Evolutionary conservation across 2,888 invertebrate genomes (phyloP).

Genomic region (Norana najaformis): DNA sequence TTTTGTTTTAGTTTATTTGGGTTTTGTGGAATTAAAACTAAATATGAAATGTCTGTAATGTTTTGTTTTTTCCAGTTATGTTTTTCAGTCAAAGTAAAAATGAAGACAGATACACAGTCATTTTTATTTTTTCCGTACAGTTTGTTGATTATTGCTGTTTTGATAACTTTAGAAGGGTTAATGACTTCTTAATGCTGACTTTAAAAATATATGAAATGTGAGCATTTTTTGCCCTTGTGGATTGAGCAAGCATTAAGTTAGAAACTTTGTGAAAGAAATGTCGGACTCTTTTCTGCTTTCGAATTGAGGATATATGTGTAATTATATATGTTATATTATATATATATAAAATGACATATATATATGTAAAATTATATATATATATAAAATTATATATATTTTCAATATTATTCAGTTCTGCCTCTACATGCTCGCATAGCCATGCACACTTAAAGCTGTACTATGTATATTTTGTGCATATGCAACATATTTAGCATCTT

Average conservation of each 20-base stretch:
- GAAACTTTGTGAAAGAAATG: not conserved
- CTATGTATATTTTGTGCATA: not conserved
- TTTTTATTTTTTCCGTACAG: no score
- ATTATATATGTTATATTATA: not conserved
- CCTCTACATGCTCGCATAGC: not conserved
- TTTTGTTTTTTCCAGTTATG: not conserved
- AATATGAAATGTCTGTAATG: conserved; percentile 13
- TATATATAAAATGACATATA: not conserved
- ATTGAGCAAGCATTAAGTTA: conserved; percentile 2
- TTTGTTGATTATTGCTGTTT: not conserved
- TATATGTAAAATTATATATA: not conserved
- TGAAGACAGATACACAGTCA: not conserved
- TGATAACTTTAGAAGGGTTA: not conserved
- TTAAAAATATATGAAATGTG: not conserved
- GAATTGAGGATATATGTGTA: not conserved
- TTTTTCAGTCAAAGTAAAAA: not conserved
- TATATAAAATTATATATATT: not conserved
- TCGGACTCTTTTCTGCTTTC: conserved; percentile 13
- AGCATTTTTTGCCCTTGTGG: not conserved
- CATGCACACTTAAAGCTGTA: not conserved
- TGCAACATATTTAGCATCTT: not conserved
- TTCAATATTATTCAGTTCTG: not conserved
- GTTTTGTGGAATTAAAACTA: not conserved
- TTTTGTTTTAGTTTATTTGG: not conserved
- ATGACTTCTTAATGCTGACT: conserved; percentile 3